Evolutionary conservation across 2,113 vertebrate species (phyloP).

Genomic region (Chlorodrepanis virens): DNA sequence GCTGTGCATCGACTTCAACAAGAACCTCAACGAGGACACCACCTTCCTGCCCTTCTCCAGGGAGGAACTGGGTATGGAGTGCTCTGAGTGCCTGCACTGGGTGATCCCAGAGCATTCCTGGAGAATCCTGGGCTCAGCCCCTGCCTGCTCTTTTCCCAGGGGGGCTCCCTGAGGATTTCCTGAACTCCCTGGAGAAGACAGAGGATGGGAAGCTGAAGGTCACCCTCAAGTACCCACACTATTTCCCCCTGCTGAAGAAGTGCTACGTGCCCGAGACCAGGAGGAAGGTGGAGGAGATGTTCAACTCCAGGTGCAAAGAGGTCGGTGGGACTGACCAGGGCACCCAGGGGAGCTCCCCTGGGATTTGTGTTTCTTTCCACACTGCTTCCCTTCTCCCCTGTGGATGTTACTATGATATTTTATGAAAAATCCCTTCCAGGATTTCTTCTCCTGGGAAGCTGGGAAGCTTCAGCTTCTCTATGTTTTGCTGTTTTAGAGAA

Average conservation of each 20-base stretch:
- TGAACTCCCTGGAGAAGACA: slow-evolving; percentile 87
- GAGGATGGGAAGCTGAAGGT: slow-evolving; percentile 86
- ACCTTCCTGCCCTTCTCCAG: slow-evolving; percentile 83
- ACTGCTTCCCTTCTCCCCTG: accelerated
- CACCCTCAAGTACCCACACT: slow-evolving; percentile 95
- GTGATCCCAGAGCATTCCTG: not conserved
- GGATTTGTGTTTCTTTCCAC: not conserved
- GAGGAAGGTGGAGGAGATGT: slow-evolving; percentile 86
- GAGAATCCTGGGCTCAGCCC: no score
- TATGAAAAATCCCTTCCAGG: no score
- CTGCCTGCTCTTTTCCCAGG: slow-evolving; percentile 64
- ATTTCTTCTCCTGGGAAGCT: no score
- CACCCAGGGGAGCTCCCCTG: accelerated
- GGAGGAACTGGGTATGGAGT: slow-evolving; percentile 84
- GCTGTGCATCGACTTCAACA: slow-evolving; percentile 95
- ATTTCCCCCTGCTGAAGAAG: slow-evolving; percentile 97
- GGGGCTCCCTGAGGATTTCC: slow-evolving; percentile 93
- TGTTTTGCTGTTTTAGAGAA: no score
- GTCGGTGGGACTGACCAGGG: slow-evolving; percentile 38
- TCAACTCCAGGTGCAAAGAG: slow-evolving; percentile 96
- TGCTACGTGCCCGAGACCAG: slow-evolving; percentile 90
- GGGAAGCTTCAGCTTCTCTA: no score
- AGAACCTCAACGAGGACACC: slow-evolving; percentile 94
- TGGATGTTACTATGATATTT: no score
- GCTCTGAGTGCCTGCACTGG: accelerated